Conservation (phyloP, 2,113 vertebrate species). For the Lophius piscatorius region DNA sequence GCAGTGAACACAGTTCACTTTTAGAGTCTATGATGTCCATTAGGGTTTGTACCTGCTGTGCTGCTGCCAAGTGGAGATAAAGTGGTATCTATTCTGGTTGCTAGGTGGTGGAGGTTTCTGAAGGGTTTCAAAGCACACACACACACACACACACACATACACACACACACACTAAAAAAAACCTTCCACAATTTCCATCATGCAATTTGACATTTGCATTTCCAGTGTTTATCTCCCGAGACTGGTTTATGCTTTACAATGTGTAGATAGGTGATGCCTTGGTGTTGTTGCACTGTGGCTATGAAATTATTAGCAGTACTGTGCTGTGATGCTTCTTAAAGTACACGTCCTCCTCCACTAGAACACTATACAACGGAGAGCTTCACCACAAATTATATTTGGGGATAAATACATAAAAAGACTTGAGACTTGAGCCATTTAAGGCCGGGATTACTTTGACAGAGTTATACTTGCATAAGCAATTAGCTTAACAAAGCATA, state of each 20-base stretch:
- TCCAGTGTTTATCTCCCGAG: conserved; percentile 2
- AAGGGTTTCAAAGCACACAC: conserved; percentile 33
- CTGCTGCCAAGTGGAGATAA: conserved; percentile 74
- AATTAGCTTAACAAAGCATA: too few relatives aligned
- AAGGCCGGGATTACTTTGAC: too few relatives aligned
- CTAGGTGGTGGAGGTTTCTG: conserved; percentile 57
- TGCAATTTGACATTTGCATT: conserved; percentile 24
- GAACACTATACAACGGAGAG: background rate
- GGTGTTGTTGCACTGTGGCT: conserved; percentile 1
- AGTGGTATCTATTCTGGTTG: conserved; percentile 63
- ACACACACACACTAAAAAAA: conserved; percentile 10
- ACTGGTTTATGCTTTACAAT: background rate
- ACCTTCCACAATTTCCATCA: background rate
- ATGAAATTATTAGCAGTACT: background rate
- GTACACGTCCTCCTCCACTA: background rate
- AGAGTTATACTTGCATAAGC: too few relatives aligned
- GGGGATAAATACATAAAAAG: background rate
- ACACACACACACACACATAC: background rate
- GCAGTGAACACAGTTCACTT: conserved; percentile 68
- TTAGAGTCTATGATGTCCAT: conserved; percentile 74
- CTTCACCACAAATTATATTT: background rate
- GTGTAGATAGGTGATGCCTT: background rate
- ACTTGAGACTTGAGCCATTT: too few relatives aligned
- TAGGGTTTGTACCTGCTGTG: conserved; percentile 69
- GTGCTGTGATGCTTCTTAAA: background rate